Evolutionary conservation across 2,888 invertebrate species (phyloP), one percentile per base, ranked within the genome.

Genomic region (Epistrophe grossulariae): DNA sequence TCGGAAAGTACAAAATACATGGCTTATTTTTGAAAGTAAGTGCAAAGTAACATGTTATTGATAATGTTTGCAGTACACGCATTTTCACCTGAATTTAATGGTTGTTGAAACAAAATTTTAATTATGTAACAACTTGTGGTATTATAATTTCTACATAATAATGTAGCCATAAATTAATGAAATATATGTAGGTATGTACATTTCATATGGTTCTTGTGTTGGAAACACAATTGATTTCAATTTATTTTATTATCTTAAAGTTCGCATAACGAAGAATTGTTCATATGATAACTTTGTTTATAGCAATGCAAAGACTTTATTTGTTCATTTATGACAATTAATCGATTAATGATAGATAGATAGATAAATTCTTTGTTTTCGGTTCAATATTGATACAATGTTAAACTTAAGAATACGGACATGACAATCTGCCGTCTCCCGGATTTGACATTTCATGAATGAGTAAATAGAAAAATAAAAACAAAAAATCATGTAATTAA

Each of bases 41-140:
- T 50, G 28, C 80, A 64, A 68, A 59, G 52, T 68, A 70, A 78
- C 71, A 70, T 82, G 78, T 82, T 68, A 72, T 79, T 87, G 66
- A 76, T 79, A 74, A 70, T 70, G 70, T 40, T 40, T 55, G 55
- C 60, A 40, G 13, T 68, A 48, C 87, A 87, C 79, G 87, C 74
- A 40, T 52, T 64, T 52, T 68, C 70, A 79, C 24, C 24, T 55
- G 74, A 38, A 55, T 48, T 59, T 4, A 68, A 80, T 66, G 68
- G 52, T 28, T 73, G 84, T 80, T 55, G 35, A 24, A 40, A 28
- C 28, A 55, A 70, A 55, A n/a, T 38, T n/a, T 59, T 55, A 70
- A 70, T 55, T 70, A 70, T 70, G 70, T 70, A 70, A 70, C 55
- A 70, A 70, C n/a, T 70, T 70, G 52, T 40, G 55, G 2, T 19